phyloP scores from a whole-genome alignment of 2,113 vertebrate genomes.

The Vidua chalybeata region DNA sequence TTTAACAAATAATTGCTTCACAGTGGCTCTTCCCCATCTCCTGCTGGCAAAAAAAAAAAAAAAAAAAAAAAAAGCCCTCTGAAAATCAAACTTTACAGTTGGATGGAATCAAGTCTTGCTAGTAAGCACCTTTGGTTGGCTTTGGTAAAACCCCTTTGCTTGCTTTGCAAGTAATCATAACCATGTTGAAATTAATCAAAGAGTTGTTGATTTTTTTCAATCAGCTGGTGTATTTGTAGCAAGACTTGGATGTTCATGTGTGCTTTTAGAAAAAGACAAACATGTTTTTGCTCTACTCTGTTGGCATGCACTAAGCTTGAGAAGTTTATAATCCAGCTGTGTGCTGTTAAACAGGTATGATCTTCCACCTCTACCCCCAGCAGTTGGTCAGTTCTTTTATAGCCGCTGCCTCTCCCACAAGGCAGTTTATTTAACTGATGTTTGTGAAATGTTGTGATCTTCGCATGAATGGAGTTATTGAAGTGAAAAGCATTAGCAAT shows the following conservation, averaged over 20 bases:
- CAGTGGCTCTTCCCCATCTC: neutral
- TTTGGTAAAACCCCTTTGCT: neutral
- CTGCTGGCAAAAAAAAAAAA: neutral
- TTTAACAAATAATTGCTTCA: conserved; percentile 27
- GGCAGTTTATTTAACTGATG: conserved; percentile 27
- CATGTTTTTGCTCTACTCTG: neutral
- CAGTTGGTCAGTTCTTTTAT: neutral
- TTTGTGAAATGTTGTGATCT: conserved; percentile 22
- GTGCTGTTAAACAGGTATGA: neutral
- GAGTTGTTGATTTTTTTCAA: neutral
- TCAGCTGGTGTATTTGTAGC: neutral
- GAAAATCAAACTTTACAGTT: neutral
- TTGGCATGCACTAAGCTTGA: neutral
- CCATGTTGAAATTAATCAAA: neutral
- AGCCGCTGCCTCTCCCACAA: neutral
- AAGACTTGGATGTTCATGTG: neutral
- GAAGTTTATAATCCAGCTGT: neutral
- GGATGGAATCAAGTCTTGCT: neutral
- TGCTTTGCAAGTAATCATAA: neutral
- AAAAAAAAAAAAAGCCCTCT: neutral
- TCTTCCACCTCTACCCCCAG: neutral
- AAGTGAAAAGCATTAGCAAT: conserved; percentile 24
- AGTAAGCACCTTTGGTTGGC: neutral
- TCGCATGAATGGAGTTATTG: conserved; percentile 25
- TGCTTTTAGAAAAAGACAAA: neutral